Evolutionary conservation across 2,797 vertebrate species (phyloP).

Genomic region (Psittacula echo): DNA sequence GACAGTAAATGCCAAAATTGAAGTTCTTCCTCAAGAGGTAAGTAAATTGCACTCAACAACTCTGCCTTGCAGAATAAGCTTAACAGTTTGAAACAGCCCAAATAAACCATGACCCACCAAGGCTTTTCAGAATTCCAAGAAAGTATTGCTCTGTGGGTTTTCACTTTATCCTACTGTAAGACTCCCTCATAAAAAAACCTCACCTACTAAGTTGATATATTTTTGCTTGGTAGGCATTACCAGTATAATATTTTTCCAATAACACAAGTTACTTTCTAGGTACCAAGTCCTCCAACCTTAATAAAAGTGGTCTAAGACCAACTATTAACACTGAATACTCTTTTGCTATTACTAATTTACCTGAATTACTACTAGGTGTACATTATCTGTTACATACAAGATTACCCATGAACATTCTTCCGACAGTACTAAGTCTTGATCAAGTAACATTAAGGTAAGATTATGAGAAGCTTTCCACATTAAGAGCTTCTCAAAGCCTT

Average conservation of each 20-base stretch:
- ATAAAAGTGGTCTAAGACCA: not conserved
- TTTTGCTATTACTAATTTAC: not conserved
- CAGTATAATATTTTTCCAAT: not conserved
- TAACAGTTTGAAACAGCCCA: not conserved
- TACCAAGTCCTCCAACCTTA: not conserved
- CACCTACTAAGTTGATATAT: not conserved
- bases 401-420: not conserved
- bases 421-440: not conserved
- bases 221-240: not conserved
- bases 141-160: not conserved
- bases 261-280: not conserved
- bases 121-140: not conserved
- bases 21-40: not conserved
- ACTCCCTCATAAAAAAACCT: not conserved
- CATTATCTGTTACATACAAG: not conserved
- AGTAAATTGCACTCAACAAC: not conserved
- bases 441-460: constrained; percentile 28
- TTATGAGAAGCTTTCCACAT: constrained; percentile 21
- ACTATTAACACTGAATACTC: not conserved
- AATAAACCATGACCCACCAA: not conserved
- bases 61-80: not conserved
- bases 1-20: not conserved
- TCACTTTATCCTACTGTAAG: not conserved
- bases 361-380: not conserved
- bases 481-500: constrained; percentile 29